Evolutionary conservation across 2,113 vertebrate genomes (phyloP).

Genomic region (Isichthys henryi): DNA sequence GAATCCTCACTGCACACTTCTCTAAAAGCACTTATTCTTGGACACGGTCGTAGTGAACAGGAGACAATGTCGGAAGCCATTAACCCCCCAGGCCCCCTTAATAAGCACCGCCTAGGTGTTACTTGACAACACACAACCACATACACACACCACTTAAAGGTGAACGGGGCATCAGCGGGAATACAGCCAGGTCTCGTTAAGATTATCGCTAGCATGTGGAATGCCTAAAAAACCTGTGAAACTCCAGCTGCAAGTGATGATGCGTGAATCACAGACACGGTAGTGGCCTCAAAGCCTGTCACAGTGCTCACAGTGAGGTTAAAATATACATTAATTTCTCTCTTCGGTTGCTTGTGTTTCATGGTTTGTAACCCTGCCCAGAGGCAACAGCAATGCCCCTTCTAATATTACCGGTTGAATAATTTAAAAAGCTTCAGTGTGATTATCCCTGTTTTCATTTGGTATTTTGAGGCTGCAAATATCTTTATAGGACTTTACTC

Average conservation of each 20-base stretch:
- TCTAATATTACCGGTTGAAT: not conserved
- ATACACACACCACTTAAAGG: not conserved
- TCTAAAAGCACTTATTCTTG: not conserved
- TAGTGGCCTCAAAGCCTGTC: not conserved
- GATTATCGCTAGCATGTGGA: not conserved
- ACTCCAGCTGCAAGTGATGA: not conserved
- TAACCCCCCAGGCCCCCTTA: not conserved
- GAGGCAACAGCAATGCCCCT: not conserved
- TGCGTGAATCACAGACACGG: not conserved
- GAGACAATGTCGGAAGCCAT: not conserved
- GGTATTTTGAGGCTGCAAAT: not conserved
- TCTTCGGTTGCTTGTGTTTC: not conserved
- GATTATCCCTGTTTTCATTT: not conserved
- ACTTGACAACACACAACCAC: not conserved
- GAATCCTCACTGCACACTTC: not conserved
- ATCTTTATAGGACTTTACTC: not conserved
- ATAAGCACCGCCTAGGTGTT: not conserved
- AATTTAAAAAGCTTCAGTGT: not conserved
- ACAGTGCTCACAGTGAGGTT: not conserved
- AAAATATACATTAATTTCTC: not conserved
- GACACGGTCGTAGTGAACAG: not conserved
- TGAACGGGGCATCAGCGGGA: not conserved
- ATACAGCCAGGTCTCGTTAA: not conserved
- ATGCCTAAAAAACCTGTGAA: not conserved
- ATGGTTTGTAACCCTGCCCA: constrained; percentile 2